Evolutionary conservation across 2,113 vertebrate species (phyloP).

Genomic region (Xenopus tropicalis): DNA sequence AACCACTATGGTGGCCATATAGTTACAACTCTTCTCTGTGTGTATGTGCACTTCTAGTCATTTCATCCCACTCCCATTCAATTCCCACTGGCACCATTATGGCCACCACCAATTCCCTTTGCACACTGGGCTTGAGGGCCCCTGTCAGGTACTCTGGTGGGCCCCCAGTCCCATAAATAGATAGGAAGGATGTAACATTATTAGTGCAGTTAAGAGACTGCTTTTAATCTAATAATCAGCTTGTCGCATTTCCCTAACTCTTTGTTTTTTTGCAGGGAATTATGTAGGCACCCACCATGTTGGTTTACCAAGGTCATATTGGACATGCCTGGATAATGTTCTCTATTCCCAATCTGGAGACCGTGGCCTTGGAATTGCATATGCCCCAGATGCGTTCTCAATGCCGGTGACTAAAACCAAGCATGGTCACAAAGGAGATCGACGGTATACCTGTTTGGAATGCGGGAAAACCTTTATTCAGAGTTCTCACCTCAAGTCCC

Average conservation of each 20-base stretch:
- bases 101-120: too few species aligned
- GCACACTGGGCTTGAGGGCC: not conserved
- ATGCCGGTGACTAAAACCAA: not conserved
- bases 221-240: too few species aligned
- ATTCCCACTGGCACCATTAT: not conserved
- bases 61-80: not conserved
- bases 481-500: constrained; percentile 3
- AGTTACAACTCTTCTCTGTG: not conserved
- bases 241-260: too few species aligned
- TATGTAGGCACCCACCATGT: not conserved
- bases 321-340: constrained; percentile 9
- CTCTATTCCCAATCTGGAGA: not conserved
- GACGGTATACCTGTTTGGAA: not conserved
- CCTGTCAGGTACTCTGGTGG: not conserved
- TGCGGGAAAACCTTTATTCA: not conserved
- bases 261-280: not conserved
- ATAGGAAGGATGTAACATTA: too few species aligned
- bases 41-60: not conserved
- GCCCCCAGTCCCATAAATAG: too few species aligned
- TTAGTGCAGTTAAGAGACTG: too few species aligned
- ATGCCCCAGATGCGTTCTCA: not conserved
- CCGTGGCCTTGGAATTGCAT: not conserved
- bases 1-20: not conserved
- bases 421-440: not conserved
- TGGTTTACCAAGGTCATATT: not conserved